Conservation (phyloP, 2,797 vertebrate genomes). For the Lagocephalus sceleratus region DNA sequence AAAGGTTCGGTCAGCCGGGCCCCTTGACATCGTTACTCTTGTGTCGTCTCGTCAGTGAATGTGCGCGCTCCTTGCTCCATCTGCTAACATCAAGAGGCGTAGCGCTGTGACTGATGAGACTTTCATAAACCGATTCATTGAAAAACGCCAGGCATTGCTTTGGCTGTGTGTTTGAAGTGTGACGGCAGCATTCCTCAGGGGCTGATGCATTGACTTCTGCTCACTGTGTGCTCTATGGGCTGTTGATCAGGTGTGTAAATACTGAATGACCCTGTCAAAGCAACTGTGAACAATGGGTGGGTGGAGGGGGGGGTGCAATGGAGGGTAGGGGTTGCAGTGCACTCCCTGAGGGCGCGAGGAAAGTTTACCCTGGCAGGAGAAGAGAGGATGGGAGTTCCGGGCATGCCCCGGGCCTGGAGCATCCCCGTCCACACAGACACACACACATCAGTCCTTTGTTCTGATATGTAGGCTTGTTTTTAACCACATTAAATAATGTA, state of each 20-base stretch:
- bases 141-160: slow-evolving; percentile 11
- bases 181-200: slow-evolving; percentile 53
- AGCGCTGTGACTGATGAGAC: slow-evolving; percentile 53
- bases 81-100: slow-evolving; percentile 23
- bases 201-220: slow-evolving; percentile 41
- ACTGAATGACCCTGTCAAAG: slow-evolving; percentile 48
- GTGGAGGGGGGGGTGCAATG: too few relatives aligned
- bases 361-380: slow-evolving; percentile 62
- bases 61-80: slow-evolving; percentile 16
- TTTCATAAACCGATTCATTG: slow-evolving; percentile 49
- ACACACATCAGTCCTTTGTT: slow-evolving; percentile 42
- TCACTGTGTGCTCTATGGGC: slow-evolving; percentile 40
- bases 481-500: slow-evolving; percentile 45
- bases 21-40: slow-evolving; percentile 19
- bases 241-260: slow-evolving; percentile 64
- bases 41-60: slow-evolving; percentile 17
- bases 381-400: slow-evolving; percentile 43
- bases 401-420: slow-evolving; percentile 35
- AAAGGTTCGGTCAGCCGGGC: slow-evolving; percentile 30
- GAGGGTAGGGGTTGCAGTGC: slow-evolving; percentile 6
- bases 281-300: slow-evolving; percentile 48
- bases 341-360: slow-evolving; percentile 39
- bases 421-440: slow-evolving; percentile 56
- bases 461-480: slow-evolving; percentile 43
- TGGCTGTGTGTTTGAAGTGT: slow-evolving; percentile 43